Evolutionary conservation across 2,797 vertebrate genomes (phyloP).

Genomic region (Natrix natrix): DNA sequence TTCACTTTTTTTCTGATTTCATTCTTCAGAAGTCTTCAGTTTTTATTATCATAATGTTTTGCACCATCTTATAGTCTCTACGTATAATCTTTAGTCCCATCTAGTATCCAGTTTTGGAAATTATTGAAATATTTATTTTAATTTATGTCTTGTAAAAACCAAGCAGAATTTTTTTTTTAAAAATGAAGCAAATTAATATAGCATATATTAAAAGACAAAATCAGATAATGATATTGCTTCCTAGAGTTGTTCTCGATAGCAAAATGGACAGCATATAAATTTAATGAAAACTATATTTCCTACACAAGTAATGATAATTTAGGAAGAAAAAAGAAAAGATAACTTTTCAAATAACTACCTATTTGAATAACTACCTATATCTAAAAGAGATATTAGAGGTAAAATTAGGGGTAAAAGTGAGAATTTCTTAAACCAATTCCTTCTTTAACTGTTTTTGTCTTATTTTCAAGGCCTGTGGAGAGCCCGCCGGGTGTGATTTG

Average conservation of each 20-base stretch:
- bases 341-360: background rate
- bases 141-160: background rate
- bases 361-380: no score
- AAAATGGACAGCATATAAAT: background rate
- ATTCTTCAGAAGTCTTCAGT: background rate
- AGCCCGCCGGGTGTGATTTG: background rate
- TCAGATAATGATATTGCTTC: background rate
- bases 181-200: background rate
- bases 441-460: background rate
- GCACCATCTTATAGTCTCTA: background rate
- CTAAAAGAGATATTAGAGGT: background rate
- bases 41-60: background rate
- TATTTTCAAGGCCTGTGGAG: background rate
- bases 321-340: background rate
- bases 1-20: background rate
- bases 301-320: background rate
- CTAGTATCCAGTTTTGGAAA: background rate
- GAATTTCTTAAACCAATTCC: background rate
- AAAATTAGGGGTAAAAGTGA: background rate
- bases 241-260: background rate
- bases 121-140: background rate
- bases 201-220: background rate
- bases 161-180: background rate
- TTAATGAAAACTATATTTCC: background rate
- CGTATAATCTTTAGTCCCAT: background rate